Base-by-base conservation (phyloP, 2,113 vertebrate genomes). In the Tachysurus fulvidraco region DNA sequence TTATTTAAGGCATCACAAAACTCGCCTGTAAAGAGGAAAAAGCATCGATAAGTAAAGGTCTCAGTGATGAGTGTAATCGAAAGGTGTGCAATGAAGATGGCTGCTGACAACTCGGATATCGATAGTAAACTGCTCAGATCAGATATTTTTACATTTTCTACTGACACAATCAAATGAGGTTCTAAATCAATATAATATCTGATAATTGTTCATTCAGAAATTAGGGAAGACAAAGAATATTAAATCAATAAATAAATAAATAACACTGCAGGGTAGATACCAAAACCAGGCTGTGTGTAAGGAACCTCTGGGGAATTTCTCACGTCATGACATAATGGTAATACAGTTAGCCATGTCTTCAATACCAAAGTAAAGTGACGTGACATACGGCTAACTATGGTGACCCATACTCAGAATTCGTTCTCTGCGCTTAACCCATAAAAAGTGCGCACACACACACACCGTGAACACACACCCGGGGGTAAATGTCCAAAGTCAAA, bases 1-100 rank as follows among this genome's bases (percentile, higher is more conserved):
- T 79, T 79, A 14, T 88, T 84, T 64, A 78, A 84, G 86, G 64
- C 88, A 83, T 69, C 83, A 25, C 76, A 85, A 87, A 67, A n/a
- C n/a, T 57, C 91, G 84, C 91, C 93, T 95, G 90, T 9, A 88
- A 92, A 85, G 64, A 60, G 73, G 6, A 88, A 23, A 81, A 60
- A 60, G 11, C 19, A 81, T 23, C 28, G 30, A 81, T 81, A 14
- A 81, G 30, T 81, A 25, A 25, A 60, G 52, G 36, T 1, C n/a
- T 16, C 12, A 4, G 25, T 17, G n/a, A 78, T 17, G 28, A 17
- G 19, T n/a, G 2, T 76, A 4, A 76, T 76, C 23, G 6, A 36
- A n/a, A 76, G 11, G 13, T 12, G 44, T 50, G 3, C 19, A 2
- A 4, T 41, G 36, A 71, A 69, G 28, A 28, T 0, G 11, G 23